These are phyloP conservation scores for Micrasema minimum DNA, from an alignment of 1,140 invertebrate species.

Conservation along the genomic window DNA sequence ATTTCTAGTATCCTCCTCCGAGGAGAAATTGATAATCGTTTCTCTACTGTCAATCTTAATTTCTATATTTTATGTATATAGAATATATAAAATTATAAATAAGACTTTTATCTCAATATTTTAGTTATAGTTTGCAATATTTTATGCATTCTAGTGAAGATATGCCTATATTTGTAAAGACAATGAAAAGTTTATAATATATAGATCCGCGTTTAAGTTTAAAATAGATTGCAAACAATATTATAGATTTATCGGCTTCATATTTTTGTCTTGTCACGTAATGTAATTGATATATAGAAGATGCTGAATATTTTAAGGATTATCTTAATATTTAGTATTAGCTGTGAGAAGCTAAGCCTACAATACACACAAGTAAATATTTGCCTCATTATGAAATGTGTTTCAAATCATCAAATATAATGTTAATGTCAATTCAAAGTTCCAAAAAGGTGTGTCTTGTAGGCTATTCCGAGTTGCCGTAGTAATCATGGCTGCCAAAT, in stretches of 20 bases:
- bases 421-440: slow-evolving; percentile 19
- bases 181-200: slow-evolving; percentile 44
- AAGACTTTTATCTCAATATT: slow-evolving; percentile 34
- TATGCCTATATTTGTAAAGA: slow-evolving; percentile 48
- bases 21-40: slow-evolving; percentile 1
- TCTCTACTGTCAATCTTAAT: slow-evolving; percentile 38
- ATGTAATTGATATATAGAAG: slow-evolving; percentile 12
- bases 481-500: slow-evolving; percentile 17
- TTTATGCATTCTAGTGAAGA: slow-evolving; percentile 43
- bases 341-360: slow-evolving; percentile 1
- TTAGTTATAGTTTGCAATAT: slow-evolving; percentile 42
- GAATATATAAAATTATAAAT: slow-evolving; percentile 39
- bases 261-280: slow-evolving; percentile 17
- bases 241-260: slow-evolving; percentile 23
- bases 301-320: slow-evolving; percentile 27
- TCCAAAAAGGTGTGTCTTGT: slow-evolving; percentile 16
- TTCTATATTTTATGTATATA: slow-evolving; percentile 39
- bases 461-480: slow-evolving; percentile 1
- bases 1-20: background rate
- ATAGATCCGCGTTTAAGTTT: slow-evolving; percentile 35
- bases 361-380: slow-evolving; percentile 4
- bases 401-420: background rate
- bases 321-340: background rate
- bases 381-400: background rate
- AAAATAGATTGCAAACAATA: slow-evolving; percentile 24